phyloP scores from a whole-genome alignment of 1,140 invertebrate genomes.

The Nasonia longicornis region DNA sequence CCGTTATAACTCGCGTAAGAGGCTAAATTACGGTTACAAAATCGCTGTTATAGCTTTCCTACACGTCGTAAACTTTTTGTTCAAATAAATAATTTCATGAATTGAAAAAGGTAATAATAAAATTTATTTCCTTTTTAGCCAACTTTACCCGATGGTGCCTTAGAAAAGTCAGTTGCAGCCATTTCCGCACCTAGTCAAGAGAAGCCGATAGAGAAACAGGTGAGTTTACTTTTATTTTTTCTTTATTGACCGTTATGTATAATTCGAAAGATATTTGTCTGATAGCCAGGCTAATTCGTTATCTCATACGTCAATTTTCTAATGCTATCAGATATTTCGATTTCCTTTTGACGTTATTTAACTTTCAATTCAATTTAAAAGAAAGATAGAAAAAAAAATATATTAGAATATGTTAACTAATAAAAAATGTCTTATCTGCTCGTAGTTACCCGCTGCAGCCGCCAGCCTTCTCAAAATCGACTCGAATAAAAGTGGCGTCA shows the following conservation, averaged over 20 bases:
- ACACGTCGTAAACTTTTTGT: neutral
- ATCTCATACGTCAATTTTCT: neutral
- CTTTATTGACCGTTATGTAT: neutral
- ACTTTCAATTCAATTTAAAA: too few relatives aligned
- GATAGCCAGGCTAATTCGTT: neutral
- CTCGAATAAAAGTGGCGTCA: conserved; percentile 62
- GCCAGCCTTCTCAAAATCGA: conserved; percentile 61
- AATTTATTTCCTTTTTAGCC: conserved; percentile 10
- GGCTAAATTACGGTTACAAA: neutral
- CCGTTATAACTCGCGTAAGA: neutral
- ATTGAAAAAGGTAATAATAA: neutral
- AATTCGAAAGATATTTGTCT: neutral
- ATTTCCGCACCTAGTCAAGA: conserved; percentile 56
- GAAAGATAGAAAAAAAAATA: too few relatives aligned
- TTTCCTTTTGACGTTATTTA: too few relatives aligned
- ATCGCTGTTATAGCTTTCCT: neutral
- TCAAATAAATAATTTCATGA: neutral
- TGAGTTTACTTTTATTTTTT: conserved; percentile 44
- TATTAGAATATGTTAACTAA: too few relatives aligned
- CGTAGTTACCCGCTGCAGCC: conserved; percentile 53
- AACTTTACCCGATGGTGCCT: conserved; percentile 32
- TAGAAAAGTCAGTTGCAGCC: conserved; percentile 54
- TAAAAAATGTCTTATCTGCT: neutral
- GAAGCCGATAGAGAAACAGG: conserved; percentile 60
- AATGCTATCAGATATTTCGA: too few relatives aligned